Percentiles rank a stretch among this genome's conserved stretches.
phyloP scores from a whole-genome alignment of 64 coral and sea anemone genomes.

The Montipora cactus region DNA sequence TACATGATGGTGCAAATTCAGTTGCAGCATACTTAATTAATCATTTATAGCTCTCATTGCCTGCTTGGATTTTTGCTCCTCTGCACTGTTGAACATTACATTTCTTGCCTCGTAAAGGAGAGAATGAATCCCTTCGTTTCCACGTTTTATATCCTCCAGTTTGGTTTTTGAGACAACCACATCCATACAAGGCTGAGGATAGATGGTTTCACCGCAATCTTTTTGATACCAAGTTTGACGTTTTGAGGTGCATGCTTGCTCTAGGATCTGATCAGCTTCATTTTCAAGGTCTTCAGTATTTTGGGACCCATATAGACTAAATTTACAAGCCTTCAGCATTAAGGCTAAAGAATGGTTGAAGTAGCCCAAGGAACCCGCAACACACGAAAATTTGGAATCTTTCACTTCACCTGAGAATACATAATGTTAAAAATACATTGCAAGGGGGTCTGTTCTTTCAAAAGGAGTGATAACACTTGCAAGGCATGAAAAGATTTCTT shows the following conservation, averaged over 20 bases:
- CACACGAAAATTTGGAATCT: constrained; percentile 30
- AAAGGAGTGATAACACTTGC: constrained; percentile 48
- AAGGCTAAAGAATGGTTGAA: constrained; percentile 54
- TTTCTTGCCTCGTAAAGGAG: constrained; percentile 70
- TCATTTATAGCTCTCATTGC: constrained; percentile 15
- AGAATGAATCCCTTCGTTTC: constrained; percentile 46
- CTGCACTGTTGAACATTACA: neutral
- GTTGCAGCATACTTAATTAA: too few species aligned
- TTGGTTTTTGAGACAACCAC: constrained; percentile 14
- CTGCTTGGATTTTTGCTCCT: constrained; percentile 48
- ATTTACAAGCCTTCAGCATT: constrained; percentile 46
- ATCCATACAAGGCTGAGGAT: constrained; percentile 41
- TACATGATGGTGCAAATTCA: too few species aligned
- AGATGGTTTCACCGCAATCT: constrained; percentile 57
- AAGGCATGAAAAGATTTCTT: constrained; percentile 3
- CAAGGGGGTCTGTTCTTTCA: constrained; percentile 18
- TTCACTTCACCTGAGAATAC: constrained; percentile 27
- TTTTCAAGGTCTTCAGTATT: constrained; percentile 6
- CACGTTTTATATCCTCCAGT: neutral
- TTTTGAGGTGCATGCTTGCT: constrained; percentile 39
- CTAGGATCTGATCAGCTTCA: constrained; percentile 51
- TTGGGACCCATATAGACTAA: constrained; percentile 16
- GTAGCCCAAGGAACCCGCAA: constrained; percentile 16
- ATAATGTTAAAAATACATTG: constrained; percentile 3
- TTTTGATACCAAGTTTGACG: constrained; percentile 51